Percentiles rank a stretch among this genome's conserved stretches.
Conservation (phyloP, 1,140 invertebrate genomes). For the Atta colombica region DNA sequence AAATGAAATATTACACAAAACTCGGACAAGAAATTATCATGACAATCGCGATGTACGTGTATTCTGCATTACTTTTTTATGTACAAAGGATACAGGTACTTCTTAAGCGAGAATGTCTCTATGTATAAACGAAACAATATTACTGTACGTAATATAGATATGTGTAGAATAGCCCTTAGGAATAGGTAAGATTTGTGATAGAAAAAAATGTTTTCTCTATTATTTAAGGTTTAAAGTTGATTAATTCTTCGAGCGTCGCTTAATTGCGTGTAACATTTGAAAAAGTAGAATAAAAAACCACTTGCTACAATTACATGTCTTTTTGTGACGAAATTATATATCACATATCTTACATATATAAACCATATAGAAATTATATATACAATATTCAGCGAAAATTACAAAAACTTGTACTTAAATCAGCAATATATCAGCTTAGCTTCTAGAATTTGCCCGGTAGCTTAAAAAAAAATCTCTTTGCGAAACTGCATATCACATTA, state of each 20-base stretch:
- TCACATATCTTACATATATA: conserved; percentile 19
- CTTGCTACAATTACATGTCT: neutral
- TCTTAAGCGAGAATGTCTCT: conserved; percentile 50
- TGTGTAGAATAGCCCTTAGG: neutral
- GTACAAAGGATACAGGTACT: conserved; percentile 66
- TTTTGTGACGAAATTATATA: conserved; percentile 46
- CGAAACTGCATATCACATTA: conserved; percentile 43
- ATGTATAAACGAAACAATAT: conserved; percentile 39
- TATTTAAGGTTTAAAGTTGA: conserved; percentile 5
- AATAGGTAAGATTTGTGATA: conserved; percentile 13
- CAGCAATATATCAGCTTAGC: neutral
- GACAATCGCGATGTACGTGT: conserved; percentile 23
- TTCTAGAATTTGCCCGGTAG: neutral
- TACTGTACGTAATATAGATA: conserved; percentile 25
- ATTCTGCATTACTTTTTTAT: conserved; percentile 17
- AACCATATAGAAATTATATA: conserved; percentile 37
- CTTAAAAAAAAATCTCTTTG: neutral
- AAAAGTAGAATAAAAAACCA: neutral
- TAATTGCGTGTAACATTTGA: conserved; percentile 16
- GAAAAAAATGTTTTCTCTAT: conserved; percentile 29
- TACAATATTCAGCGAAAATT: conserved; percentile 31
- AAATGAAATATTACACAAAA: conserved; percentile 25
- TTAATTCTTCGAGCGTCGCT: conserved; percentile 20
- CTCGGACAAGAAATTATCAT: conserved; percentile 2
- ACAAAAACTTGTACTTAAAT: conserved; percentile 36